These are phyloP conservation scores for Pollimyrus isidori DNA, from an alignment of 2,113 vertebrate genomes.

Conservation along the genomic window DNA sequence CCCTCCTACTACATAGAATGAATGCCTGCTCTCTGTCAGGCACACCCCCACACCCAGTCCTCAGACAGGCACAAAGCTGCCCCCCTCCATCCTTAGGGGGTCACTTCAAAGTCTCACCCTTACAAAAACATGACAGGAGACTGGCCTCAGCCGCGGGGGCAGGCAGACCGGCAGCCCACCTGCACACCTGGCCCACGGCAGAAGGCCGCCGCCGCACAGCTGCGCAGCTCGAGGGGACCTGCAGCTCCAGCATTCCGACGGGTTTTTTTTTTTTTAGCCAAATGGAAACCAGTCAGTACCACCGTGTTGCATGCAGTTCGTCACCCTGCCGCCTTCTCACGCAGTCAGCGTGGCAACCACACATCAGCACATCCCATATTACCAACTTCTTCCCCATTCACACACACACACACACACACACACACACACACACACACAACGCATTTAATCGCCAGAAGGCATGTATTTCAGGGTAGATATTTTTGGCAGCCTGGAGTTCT, in stretches of 20 bases:
- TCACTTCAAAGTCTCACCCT: background rate
- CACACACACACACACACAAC: background rate
- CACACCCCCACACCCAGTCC: background rate
- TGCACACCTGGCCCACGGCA: background rate
- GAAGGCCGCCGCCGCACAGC: background rate
- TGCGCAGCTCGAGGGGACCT: too few relatives aligned
- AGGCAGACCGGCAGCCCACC: background rate
- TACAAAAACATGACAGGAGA: background rate
- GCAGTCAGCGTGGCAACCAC: background rate
- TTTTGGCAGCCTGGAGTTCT: background rate
- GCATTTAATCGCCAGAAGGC: background rate
- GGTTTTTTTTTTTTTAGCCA: background rate
- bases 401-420: background rate
- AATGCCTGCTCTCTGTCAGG: background rate
- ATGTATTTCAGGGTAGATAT: background rate
- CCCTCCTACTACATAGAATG: background rate
- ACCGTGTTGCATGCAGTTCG: background rate
- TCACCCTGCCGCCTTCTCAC: background rate
- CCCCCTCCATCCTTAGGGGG: background rate
- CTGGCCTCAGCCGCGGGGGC: background rate
- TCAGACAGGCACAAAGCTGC: background rate
- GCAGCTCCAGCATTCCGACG: background rate
- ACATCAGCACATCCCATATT: background rate
- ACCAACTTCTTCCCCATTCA: background rate
- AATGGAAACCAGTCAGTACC: background rate